Base-by-base conservation (phyloP, 2,888 invertebrate species). In the Ptychoptera contaminata region DNA sequence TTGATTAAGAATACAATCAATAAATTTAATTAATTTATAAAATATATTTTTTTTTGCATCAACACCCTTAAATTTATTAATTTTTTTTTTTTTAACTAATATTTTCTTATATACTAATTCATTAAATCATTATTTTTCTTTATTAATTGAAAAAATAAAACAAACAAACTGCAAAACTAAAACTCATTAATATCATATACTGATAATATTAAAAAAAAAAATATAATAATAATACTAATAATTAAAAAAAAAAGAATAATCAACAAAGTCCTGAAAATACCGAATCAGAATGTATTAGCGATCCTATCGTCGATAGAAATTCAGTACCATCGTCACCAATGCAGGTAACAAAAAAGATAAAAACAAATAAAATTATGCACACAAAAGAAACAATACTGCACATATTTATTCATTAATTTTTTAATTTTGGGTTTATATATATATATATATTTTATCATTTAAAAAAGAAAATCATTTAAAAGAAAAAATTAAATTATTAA, bases 231-330 rank as follows among this genome's bases (percentile, higher is more conserved):
- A n/a, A n/a, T n/a, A n/a, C n/a, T n/a, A n/a, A n/a, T n/a, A n/a
- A n/a, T n/a, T n/a, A n/a, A n/a, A n/a, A n/a, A n/a, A n/a, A n/a
- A 23, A 23, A 23, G 23, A 23, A 23, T 23, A 23, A 23, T 49
- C 64, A 64, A 52, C 59, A 58, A 51, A 67, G 64, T 55, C 65
- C 68, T 39, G 69, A 68, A 52, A 58, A 62, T 49, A 66, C 63
- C 44, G 60, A 59, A 49, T 16, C 34, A 42, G 60, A 60, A 48
- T 55, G 53, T 50, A 50, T 55, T 49, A 57, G 54, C 51, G 59
- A 59, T 50, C 52, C 56, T 43, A 53, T 55, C 48, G 56, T 52
- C 49, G 56, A 55, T 46, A 42, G 46, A 29, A 50, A 54, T 40
- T 58, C 59, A 42, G 53, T 56, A 51, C 58, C 59, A 40, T 55